These are phyloP conservation scores for Notocelia uddmanniana DNA, from an alignment of 2,888 invertebrate genomes.

Conservation along the genomic window DNA sequence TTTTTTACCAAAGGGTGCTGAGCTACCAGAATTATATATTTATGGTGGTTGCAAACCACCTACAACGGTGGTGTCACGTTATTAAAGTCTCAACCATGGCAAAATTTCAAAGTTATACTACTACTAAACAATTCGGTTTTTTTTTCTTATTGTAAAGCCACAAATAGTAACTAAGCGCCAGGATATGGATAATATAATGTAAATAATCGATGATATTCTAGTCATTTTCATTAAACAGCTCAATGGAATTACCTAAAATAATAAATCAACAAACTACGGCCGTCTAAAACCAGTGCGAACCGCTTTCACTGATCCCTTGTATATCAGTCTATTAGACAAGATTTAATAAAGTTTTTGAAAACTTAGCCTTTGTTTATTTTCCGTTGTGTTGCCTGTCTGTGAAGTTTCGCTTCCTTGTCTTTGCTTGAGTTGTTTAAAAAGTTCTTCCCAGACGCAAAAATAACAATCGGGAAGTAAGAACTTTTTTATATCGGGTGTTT, in stretches of 20 bases:
- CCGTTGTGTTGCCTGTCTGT: constrained; percentile 44
- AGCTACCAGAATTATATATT: no score
- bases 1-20: neutral
- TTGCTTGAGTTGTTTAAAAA: constrained; percentile 45
- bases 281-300: constrained; percentile 23
- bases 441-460: constrained; percentile 37
- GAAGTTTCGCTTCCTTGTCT: constrained; percentile 46
- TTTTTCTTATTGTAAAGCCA: neutral
- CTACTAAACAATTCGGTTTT: neutral
- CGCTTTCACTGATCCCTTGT: constrained; percentile 41
- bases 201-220: neutral
- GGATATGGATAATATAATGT: neutral
- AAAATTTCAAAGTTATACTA: neutral
- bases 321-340: constrained; percentile 41
- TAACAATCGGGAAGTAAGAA: constrained; percentile 33
- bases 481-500: constrained; percentile 17
- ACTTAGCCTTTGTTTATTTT: constrained; percentile 42
- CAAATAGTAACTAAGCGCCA: neutral
- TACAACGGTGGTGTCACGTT: neutral
- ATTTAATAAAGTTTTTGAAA: constrained; percentile 41
- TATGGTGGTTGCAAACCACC: neutral
- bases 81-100: no score
- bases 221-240: neutral
- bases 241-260: constrained; percentile 6
- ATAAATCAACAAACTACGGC: constrained; percentile 12